phyloP scores from a whole-genome alignment of 2,888 invertebrate species.

The Limnephilus lunatus region DNA sequence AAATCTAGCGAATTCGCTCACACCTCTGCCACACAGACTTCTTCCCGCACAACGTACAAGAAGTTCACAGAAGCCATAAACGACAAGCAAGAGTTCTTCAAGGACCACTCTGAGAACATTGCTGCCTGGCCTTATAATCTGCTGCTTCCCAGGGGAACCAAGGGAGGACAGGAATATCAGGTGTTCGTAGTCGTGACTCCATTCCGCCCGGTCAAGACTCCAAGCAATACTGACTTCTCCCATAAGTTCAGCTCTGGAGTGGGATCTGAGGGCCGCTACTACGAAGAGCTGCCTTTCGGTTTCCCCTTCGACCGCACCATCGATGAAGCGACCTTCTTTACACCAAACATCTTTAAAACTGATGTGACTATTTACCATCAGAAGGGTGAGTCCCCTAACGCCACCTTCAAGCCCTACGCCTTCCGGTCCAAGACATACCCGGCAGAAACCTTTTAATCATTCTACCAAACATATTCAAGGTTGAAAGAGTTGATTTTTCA shows the following conservation, averaged over 20 bases:
- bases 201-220: conserved; percentile 72
- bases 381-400: neutral
- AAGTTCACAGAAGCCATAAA: conserved; percentile 76
- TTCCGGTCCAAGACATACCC: neutral
- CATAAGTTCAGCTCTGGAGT: conserved; percentile 58
- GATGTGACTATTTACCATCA: neutral
- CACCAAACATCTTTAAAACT: conserved; percentile 81
- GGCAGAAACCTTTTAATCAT: neutral
- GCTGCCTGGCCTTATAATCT: conserved; percentile 82
- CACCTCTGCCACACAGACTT: conserved; percentile 80
- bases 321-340: conserved; percentile 78
- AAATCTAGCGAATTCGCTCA: conserved; percentile 81
- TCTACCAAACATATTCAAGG: no score
- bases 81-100: conserved; percentile 73
- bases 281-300: conserved; percentile 82
- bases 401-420: neutral
- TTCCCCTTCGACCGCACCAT: conserved; percentile 87
- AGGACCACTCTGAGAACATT: conserved; percentile 77
- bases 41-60: conserved; percentile 78
- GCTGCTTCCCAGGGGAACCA: conserved; percentile 84
- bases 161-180: conserved; percentile 82
- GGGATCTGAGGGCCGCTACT: conserved; percentile 70
- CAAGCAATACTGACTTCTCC: conserved; percentile 68
- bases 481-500: no score
- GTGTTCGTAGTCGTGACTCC: conserved; percentile 81